Evolutionary conservation across 2,888 invertebrate genomes (phyloP), one percentile per base, ranked within the genome.

Genomic region (Miltochrista miniata): DNA sequence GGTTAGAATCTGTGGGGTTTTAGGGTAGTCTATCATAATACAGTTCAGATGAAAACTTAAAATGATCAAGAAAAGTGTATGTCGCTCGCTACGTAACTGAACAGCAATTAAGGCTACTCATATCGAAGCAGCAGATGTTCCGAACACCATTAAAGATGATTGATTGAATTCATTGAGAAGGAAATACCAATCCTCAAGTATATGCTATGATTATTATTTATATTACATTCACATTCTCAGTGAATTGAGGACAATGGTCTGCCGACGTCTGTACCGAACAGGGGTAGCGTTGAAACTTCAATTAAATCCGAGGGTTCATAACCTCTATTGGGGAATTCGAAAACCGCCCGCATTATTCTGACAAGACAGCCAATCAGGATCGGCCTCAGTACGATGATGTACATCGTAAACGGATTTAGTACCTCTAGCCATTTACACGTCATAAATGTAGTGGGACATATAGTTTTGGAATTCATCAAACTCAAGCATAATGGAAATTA

Each of bases 291-390:
- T 81, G 83, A 81, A 81, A 83, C 79, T 85, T 86, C 87, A 87
- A 88, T 89, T 87, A 89, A 87, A 85, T 82, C 87, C 77, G 83
- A 78, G 83, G 82, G 87, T 83, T 81, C 84, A 83, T 83, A 84
- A 81, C 83, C 80, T 81, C 74, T 68, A 76, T 72, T 64, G 71
- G 70, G 58, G 54, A 73, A 68, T 76, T 71, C 64, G 71, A 70
- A 59, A 56, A 75, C 85, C 87, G 76, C 88, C 89, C 89, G 88
- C 85, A 88, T 88, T 80, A 81, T 80, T 70, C 75, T 73, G 74
- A 75, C 79, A 78, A 69, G 74, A 72, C 74, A 79, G 72, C 84
- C 87, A 87, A 87, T 87, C 84, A 85, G 73, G 70, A 60, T 58
- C 68, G 70, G 72, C 78, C 78, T 82, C 78, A 80, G 77, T 64